phyloP scores from a whole-genome alignment of 2,797 vertebrate species.

The Hemibagrus guttatus region DNA sequence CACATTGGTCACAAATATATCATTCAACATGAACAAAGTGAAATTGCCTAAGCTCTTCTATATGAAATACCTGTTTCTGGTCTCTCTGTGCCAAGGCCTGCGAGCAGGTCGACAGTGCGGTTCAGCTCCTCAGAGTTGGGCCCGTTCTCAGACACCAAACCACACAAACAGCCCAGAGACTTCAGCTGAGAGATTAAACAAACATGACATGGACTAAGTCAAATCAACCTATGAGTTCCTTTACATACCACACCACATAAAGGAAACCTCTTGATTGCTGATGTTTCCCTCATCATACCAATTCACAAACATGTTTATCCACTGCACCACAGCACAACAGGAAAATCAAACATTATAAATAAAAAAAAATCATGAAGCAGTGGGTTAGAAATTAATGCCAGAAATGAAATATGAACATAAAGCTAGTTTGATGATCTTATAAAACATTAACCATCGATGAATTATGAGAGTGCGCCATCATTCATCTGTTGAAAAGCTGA shows the following conservation, averaged over 20 bases:
- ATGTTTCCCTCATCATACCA: background rate
- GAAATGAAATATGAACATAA: background rate
- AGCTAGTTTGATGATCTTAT: background rate
- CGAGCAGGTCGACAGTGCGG: constrained; percentile 92
- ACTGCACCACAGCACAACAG: background rate
- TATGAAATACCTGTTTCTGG: constrained; percentile 84
- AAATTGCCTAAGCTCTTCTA: background rate
- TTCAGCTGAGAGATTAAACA: constrained; percentile 78
- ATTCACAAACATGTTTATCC: background rate
- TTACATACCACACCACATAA: background rate
- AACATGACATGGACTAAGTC: background rate
- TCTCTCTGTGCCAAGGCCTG: constrained; percentile 90
- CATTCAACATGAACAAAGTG: background rate
- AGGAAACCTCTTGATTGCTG: background rate
- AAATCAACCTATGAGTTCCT: background rate
- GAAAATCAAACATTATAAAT: background rate
- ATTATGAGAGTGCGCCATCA: background rate
- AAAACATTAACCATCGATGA: background rate
- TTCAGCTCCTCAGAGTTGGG: constrained; percentile 94
- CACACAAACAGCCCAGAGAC: constrained; percentile 91
- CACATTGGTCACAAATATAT: background rate
- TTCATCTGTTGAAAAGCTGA: background rate
- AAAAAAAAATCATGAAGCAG: background rate
- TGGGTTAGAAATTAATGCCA: background rate
- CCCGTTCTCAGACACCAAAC: constrained; percentile 87